Evolutionary conservation across 2,113 vertebrate species (phyloP).

Genomic region (Melanerpes aurifrons): DNA sequence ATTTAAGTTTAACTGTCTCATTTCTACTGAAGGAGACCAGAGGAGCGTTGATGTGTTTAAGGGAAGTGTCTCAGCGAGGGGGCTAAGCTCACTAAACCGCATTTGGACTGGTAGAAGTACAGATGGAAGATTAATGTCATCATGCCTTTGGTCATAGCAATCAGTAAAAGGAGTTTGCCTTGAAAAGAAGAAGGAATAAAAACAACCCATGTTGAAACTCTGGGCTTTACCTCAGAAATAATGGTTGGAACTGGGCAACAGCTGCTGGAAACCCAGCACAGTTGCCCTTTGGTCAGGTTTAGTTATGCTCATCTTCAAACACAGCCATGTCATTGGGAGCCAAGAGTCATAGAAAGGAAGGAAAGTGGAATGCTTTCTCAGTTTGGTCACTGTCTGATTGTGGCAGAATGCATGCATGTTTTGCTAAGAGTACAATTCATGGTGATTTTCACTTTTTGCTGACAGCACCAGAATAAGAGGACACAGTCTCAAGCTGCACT

Average conservation of each 20-base stretch:
- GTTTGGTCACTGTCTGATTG: background rate
- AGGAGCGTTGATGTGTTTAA: background rate
- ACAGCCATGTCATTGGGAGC: accelerated
- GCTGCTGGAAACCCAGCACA: background rate
- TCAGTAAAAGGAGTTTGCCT: background rate
- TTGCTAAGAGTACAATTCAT: background rate
- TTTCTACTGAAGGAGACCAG: background rate
- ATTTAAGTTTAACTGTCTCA: background rate
- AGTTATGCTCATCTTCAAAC: background rate
- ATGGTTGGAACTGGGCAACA: background rate
- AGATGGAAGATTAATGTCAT: background rate
- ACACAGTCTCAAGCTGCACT: too few relatives aligned
- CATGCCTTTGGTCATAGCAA: background rate
- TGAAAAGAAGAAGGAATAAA: background rate
- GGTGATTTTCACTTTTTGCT: background rate
- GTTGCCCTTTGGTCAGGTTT: background rate
- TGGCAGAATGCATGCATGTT: background rate
- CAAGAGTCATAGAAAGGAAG: background rate
- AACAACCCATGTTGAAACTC: background rate
- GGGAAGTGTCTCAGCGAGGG: background rate
- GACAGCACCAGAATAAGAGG: too few relatives aligned
- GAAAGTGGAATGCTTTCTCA: accelerated
- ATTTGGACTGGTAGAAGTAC: background rate
- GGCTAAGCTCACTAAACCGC: background rate
- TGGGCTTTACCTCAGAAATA: background rate